Evolutionary conservation across 2,888 invertebrate genomes (phyloP).

Genomic region (Microctonus brassicae): DNA sequence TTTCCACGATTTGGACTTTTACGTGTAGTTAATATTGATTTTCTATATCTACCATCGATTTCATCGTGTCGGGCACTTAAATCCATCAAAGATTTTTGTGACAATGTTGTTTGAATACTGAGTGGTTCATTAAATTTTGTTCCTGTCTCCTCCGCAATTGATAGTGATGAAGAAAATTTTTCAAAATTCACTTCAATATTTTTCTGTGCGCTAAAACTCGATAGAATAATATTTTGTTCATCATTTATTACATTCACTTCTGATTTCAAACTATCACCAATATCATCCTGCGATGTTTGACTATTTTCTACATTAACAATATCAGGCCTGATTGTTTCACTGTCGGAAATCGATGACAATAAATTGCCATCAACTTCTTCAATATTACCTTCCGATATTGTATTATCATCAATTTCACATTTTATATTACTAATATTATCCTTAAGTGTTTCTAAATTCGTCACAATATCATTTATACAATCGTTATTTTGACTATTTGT

Average conservation of each 20-base stretch:
- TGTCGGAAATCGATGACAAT: not conserved
- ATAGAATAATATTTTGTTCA: conserved; percentile 11
- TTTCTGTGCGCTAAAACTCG: no score
- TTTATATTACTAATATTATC: not conserved
- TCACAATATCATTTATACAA: conserved; percentile 11
- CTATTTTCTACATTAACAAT: not conserved
- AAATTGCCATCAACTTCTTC: not conserved
- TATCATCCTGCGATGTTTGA: not conserved
- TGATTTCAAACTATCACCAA: not conserved
- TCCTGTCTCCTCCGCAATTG: not conserved
- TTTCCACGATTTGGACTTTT: conserved; percentile 54
- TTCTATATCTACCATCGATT: conserved; percentile 65
- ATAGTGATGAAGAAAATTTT: not conserved
- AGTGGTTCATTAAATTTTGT: conserved; percentile 4
- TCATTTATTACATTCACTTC: not conserved
- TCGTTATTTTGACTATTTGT: conserved; percentile 19
- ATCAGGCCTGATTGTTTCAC: conserved; percentile 8
- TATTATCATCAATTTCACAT: conserved; percentile 1
- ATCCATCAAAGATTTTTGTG: not conserved
- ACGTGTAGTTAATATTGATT: conserved; percentile 62
- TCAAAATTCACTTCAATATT: not conserved
- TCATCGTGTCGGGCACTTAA: conserved; percentile 47
- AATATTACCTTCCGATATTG: not conserved
- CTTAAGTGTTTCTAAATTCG: not conserved
- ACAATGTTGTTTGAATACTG: not conserved